Base-by-base conservation (phyloP, 2,113 vertebrate species). In the Lamprotornis superbus region DNA sequence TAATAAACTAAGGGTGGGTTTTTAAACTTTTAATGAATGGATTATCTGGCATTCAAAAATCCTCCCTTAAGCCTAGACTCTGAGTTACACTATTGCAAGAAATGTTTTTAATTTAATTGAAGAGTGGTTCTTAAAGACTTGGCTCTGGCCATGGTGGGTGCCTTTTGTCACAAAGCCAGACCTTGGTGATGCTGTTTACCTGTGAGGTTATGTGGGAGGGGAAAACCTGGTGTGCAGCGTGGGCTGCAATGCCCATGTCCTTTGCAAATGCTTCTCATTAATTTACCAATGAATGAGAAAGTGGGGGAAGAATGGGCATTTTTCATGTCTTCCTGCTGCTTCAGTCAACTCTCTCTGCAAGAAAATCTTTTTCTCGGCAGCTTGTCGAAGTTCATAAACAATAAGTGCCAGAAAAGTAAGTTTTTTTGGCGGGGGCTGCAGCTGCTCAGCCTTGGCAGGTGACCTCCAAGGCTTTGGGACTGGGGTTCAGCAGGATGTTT, bases 21-120 rank as follows among this genome's bases (percentile, higher is more conserved):
- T 87, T 87, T 47, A 44, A 94, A 42, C 94, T 95, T 89, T 89
- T 95, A 97, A 98, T 95, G 52, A 94, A 88, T 63, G 71, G 71
- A 42, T 96, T 94, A 88, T 90, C 93, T 89, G 64, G 52, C 90
- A 90, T 93, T 90, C 88, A 94, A 70, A 96, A 96, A 93, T 95
- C 88, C 85, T 90, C 57, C 61, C 71, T 93, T 93, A 94, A 96
- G 79, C 90, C 68, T 60, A 81, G 67, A 31, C 76, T 74, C 93
- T 75, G 90, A 96, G 86, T 78, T 90, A 81, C 7, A 37, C 59
- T 70, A 13, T 52, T 83, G 52, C 68, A 91, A 91, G 56, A 86
- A 80, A 80, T 77, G 35, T 87, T 93, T 96, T 90, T 86, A 78
- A 86, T 93, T 95, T 94, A 91, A 86, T 89, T 92, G 75, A 69